Percentiles rank a stretch among this genome's conserved stretches.
phyloP scores from a whole-genome alignment of 2,113 vertebrate species.

The Nothocercus julius region DNA sequence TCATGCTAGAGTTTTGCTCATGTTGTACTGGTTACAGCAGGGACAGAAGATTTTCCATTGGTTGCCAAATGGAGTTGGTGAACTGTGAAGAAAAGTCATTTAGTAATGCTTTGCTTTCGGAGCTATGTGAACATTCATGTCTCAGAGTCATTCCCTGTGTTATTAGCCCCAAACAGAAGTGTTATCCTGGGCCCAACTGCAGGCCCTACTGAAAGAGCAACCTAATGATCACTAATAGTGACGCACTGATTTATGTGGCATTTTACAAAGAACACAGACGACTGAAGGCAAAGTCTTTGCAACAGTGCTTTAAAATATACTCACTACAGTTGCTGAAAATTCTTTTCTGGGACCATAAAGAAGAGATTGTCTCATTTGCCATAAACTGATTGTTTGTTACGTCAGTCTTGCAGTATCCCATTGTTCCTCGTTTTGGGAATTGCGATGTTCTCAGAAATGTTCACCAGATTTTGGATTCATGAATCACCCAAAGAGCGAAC shows the following conservation, averaged over 20 bases:
- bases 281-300: background rate
- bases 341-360: background rate
- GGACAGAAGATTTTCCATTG: background rate
- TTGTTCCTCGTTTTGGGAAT: background rate
- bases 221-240: background rate
- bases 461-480: background rate
- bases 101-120: background rate
- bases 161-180: background rate
- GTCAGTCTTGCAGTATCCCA: background rate
- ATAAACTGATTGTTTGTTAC: background rate
- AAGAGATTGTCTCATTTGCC: background rate
- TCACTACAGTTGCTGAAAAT: background rate
- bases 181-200: background rate
- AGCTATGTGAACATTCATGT: background rate
- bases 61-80: background rate
- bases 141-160: background rate
- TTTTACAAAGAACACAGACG: background rate
- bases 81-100: background rate
- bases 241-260: background rate
- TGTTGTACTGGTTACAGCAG: background rate
- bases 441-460: background rate
- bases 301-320: background rate
- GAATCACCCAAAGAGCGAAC: background rate
- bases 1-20: background rate
- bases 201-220: background rate